A percentile compares a stretch with the other conserved stretches of the same genome.
These are phyloP conservation scores for Pachyseris speciosa DNA, from an alignment of 64 coral and sea anemone genomes.

Conservation along the genomic window DNA sequence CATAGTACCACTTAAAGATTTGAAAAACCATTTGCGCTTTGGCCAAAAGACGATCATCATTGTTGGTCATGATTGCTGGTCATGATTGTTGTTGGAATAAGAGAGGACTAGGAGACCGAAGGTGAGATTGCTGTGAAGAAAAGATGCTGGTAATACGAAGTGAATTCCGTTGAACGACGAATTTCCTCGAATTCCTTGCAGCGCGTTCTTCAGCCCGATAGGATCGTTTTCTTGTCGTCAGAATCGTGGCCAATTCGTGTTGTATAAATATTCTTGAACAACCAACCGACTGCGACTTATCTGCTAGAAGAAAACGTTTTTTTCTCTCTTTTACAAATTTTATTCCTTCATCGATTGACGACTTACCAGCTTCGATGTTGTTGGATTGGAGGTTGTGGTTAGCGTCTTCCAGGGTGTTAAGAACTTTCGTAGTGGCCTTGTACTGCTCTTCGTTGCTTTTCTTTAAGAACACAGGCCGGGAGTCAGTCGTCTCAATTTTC, in stretches of 20 bases:
- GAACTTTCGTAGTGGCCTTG: background rate
- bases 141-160: no score
- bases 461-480: background rate
- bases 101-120: no score
- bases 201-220: background rate
- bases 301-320: background rate
- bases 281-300: background rate
- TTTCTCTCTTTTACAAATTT: background rate
- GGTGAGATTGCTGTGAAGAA: no score
- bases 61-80: no score
- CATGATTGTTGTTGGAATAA: no score
- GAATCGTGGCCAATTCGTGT: background rate
- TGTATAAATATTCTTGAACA: background rate
- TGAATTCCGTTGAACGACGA: background rate
- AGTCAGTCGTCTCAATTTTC: slow-evolving; percentile 9
- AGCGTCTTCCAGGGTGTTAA: slow-evolving; percentile 17
- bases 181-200: background rate
- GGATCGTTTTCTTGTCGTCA: background rate
- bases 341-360: slow-evolving; percentile 29
- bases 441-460: slow-evolving; percentile 48
- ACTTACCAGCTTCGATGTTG: slow-evolving; percentile 3
- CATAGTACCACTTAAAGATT: no score
- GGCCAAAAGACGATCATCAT: no score
- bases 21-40: no score
- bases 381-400: background rate